phyloP scores from a whole-genome alignment of 2,113 vertebrate species.

The Salvelinus namaycush region DNA sequence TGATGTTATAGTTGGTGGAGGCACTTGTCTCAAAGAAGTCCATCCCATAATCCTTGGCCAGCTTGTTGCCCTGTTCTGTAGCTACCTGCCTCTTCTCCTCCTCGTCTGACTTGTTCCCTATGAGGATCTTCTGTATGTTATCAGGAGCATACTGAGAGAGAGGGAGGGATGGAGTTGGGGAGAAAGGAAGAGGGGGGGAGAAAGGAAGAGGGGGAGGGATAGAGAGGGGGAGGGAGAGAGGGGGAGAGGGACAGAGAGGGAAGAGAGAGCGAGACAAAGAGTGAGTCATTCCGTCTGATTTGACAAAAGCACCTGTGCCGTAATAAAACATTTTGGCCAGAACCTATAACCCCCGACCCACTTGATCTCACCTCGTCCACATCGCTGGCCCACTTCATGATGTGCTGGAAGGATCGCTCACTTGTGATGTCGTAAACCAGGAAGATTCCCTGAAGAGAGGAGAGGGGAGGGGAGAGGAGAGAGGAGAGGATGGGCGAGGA shows the following conservation, averaged over 20 bases:
- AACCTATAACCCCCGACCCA: slow-evolving; percentile 6
- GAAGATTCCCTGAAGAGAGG: slow-evolving; percentile 86
- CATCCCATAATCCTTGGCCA: slow-evolving; percentile 95
- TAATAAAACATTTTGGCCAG: background rate
- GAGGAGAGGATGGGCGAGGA: background rate
- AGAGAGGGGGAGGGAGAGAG: too few relatives aligned
- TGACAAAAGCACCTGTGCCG: background rate
- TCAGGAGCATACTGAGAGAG: slow-evolving; percentile 86
- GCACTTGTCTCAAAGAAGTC: slow-evolving; percentile 99
- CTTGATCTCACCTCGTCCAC: slow-evolving; percentile 87
- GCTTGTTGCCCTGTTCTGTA: slow-evolving; percentile 91
- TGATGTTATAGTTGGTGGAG: slow-evolving; percentile 95
- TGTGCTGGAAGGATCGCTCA: slow-evolving; percentile 96
- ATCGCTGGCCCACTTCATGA: slow-evolving; percentile 98
- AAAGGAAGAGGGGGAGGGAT: too few relatives aligned
- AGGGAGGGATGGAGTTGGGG: too few relatives aligned
- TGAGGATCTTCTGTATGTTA: slow-evolving; percentile 92
- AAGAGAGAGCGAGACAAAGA: too few relatives aligned
- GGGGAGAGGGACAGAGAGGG: too few relatives aligned
- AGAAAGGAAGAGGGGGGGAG: too few relatives aligned
- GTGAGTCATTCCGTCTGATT: background rate
- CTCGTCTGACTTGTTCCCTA: slow-evolving; percentile 94
- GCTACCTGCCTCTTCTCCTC: slow-evolving; percentile 94
- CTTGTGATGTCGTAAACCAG: slow-evolving; percentile 97
- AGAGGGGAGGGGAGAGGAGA: background rate